A percentile compares a stretch with the other conserved stretches of the same genome.
Conservation (phyloP, 2,113 vertebrate genomes). For the Smithornis capensis region DNA sequence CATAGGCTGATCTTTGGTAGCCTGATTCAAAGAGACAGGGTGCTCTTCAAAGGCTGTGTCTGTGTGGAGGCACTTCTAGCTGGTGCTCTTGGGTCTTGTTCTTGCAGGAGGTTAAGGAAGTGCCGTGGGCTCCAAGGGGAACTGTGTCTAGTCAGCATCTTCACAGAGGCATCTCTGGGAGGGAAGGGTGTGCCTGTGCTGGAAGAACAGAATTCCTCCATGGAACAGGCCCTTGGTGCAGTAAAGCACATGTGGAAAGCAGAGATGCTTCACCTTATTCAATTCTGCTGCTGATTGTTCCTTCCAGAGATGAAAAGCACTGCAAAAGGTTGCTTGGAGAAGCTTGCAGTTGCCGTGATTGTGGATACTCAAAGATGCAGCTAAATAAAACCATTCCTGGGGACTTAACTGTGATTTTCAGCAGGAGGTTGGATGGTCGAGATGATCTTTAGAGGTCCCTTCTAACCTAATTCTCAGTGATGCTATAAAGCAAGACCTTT, state of each 20-base stretch:
- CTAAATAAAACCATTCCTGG: neutral
- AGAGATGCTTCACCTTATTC: neutral
- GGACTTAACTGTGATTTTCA: neutral
- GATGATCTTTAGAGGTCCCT: neutral
- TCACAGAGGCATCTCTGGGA: neutral
- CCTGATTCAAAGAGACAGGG: neutral
- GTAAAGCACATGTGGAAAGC: neutral
- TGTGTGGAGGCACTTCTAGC: neutral
- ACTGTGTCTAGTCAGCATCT: neutral
- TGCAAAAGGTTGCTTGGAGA: neutral
- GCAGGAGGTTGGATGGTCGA: neutral
- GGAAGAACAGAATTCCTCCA: neutral
- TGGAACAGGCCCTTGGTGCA: neutral
- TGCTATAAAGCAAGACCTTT: neutral
- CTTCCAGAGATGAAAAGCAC: neutral
- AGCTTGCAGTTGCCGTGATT: neutral
- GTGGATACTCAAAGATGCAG: neutral
- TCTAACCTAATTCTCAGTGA: neutral
- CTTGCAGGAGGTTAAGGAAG: neutral
- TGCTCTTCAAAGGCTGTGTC: neutral
- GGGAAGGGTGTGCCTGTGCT: neutral
- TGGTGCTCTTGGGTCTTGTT: neutral
- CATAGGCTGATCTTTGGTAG: neutral
- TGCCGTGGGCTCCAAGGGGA: neutral
- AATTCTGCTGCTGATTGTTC: neutral